These are phyloP conservation scores for Pygocentrus nattereri DNA, from an alignment of 2,797 vertebrate genomes.

Conservation along the genomic window DNA sequence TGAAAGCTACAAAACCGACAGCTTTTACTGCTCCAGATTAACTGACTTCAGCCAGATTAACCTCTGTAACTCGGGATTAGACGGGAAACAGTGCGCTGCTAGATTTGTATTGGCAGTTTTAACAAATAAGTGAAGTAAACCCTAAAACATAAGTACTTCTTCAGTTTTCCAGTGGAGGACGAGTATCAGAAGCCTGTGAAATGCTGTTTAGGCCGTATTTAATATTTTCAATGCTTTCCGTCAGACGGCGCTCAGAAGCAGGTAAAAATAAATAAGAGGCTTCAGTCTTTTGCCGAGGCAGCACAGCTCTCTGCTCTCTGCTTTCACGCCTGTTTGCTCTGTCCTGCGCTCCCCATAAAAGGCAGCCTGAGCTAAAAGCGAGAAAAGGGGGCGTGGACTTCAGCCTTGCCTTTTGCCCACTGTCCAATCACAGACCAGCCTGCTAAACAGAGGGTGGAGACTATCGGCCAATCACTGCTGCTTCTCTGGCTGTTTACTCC, in stretches of 20 bases:
- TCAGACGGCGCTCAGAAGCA: slow-evolving; percentile 33
- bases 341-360: slow-evolving; percentile 27
- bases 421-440: slow-evolving; percentile 27
- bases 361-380: slow-evolving; percentile 5
- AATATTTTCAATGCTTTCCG: not conserved
- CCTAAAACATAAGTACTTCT: too few relatives aligned
- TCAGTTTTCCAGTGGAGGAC: too few relatives aligned
- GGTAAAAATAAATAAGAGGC: slow-evolving; percentile 26
- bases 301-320: not conserved
- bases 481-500: slow-evolving; percentile 68
- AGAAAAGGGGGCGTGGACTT: not conserved
- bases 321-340: slow-evolving; percentile 1
- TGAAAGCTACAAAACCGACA: too few relatives aligned
- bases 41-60: too few relatives aligned
- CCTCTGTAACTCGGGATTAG: too few relatives aligned
- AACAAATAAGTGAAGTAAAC: too few relatives aligned
- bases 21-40: too few relatives aligned
- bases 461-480: slow-evolving; percentile 46
- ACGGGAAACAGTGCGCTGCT: too few relatives aligned
- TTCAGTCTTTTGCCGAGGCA: not conserved
- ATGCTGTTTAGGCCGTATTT: too few relatives aligned
- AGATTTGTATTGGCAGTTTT: too few relatives aligned
- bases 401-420: slow-evolving; percentile 16
- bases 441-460: slow-evolving; percentile 40
- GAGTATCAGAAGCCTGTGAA: too few relatives aligned